Conservation (phyloP, 2,888 invertebrate genomes). For the Drosophila ezoana region DNA sequence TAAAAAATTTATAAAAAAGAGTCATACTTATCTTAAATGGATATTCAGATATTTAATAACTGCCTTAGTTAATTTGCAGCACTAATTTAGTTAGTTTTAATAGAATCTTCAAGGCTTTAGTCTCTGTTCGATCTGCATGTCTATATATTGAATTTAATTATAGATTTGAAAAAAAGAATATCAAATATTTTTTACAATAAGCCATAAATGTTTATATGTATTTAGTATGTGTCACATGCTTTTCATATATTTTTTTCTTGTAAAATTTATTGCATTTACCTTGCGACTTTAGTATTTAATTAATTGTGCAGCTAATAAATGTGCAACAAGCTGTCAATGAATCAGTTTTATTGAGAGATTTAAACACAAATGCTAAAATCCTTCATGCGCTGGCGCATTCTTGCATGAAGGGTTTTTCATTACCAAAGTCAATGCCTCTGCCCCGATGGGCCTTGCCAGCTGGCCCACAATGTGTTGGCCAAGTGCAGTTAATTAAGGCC, state of each 20-base stretch:
- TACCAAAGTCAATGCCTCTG: slow-evolving; percentile 68
- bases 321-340: slow-evolving; percentile 13
- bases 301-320: slow-evolving; percentile 8
- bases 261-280: slow-evolving; percentile 47
- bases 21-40: no score
- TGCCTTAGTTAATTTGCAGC: no score
- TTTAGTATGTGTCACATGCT: slow-evolving; percentile 17
- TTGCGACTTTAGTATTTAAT: slow-evolving; percentile 29
- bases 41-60: no score
- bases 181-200: not conserved
- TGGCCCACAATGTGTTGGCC: slow-evolving; percentile 11
- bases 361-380: slow-evolving; percentile 24
- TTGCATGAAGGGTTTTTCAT: slow-evolving; percentile 76
- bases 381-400: slow-evolving; percentile 60
- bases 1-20: no score
- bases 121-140: not conserved
- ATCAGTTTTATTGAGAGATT: slow-evolving; percentile 12
- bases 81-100: no score
- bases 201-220: slow-evolving; percentile 16
- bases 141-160: not conserved
- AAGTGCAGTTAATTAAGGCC: slow-evolving; percentile 53
- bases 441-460: slow-evolving; percentile 13
- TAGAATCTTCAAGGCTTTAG: not conserved
- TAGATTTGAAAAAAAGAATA: not conserved
- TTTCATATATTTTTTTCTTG: slow-evolving; percentile 10